Conservation (phyloP, 2,797 vertebrate species). For the Onychomys leucogaster region DNA sequence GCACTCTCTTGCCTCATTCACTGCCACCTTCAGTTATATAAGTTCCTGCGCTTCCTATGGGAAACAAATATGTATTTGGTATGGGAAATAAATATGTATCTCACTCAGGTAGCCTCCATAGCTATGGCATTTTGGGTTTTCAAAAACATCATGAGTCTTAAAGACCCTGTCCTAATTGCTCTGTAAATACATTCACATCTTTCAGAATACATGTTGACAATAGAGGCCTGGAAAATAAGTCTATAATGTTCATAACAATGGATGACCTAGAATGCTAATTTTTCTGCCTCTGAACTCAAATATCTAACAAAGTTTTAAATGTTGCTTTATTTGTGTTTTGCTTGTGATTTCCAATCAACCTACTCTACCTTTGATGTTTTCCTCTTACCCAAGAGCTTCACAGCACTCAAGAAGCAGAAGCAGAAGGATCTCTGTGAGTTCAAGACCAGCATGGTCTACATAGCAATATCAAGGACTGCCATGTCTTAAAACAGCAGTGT, state of each 20-base stretch:
- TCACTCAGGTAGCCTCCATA: background rate
- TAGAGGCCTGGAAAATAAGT: background rate
- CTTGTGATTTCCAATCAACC: too few relatives aligned
- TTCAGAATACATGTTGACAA: background rate
- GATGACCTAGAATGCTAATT: background rate
- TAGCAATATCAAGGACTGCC: too few relatives aligned
- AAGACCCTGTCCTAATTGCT: background rate
- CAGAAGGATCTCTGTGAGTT: too few relatives aligned
- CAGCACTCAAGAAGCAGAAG: too few relatives aligned
- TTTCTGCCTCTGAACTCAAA: background rate
- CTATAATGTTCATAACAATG: background rate
- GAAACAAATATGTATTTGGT: background rate
- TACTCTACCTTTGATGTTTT: too few relatives aligned
- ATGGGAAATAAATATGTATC: too few relatives aligned
- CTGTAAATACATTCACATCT: background rate
- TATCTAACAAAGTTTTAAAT: background rate
- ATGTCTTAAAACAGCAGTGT: too few relatives aligned
- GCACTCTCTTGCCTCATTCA: background rate
- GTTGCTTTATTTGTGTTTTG: too few relatives aligned
- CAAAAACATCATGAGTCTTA: background rate
- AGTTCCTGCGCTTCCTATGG: background rate
- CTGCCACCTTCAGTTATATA: background rate
- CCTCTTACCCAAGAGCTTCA: too few relatives aligned
- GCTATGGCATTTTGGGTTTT: background rate
- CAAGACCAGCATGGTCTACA: too few relatives aligned